Evolutionary conservation across 2,797 vertebrate species (phyloP).

Genomic region (Arrhamphus sclerolepis): DNA sequence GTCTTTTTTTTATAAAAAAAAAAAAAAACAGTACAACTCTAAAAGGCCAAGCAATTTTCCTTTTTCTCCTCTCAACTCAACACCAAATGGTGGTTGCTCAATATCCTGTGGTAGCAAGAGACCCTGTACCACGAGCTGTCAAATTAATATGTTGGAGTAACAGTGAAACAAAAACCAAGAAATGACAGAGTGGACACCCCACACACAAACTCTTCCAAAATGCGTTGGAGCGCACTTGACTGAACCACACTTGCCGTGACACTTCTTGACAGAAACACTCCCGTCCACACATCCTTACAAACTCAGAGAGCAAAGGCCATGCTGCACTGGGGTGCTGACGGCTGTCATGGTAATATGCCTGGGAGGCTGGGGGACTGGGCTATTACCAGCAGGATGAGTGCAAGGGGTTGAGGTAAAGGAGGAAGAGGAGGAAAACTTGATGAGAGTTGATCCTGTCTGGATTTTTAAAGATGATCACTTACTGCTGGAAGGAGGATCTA

Average conservation of each 20-base stretch:
- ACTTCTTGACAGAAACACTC: slow-evolving; percentile 61
- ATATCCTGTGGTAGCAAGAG: too few species aligned
- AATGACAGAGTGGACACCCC: slow-evolving; percentile 10
- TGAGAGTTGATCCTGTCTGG: too few species aligned
- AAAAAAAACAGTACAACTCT: too few species aligned
- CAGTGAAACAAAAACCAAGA: slow-evolving; percentile 12
- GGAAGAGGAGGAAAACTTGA: slow-evolving; percentile 16
- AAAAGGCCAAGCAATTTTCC: too few species aligned
- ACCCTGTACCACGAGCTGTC: not conserved
- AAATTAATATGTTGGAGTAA: slow-evolving; percentile 4
- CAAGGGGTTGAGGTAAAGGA: slow-evolving; percentile 28
- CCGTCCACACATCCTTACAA: slow-evolving; percentile 46
- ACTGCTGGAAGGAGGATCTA: too few species aligned
- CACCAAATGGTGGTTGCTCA: too few species aligned
- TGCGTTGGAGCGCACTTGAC: slow-evolving; percentile 34
- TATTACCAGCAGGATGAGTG: slow-evolving; percentile 50
- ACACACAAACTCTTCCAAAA: slow-evolving; percentile 8
- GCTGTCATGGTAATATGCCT: slow-evolving; percentile 72
- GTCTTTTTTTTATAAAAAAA: too few species aligned
- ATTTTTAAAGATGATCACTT: too few species aligned
- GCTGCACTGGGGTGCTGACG: slow-evolving; percentile 66
- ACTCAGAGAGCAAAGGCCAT: slow-evolving; percentile 62
- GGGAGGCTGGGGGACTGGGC: slow-evolving; percentile 45
- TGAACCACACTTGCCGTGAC: slow-evolving; percentile 51
- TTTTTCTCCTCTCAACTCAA: too few species aligned